Conservation (phyloP, 2,113 vertebrate species). For the Notarius quadriscutis region DNA sequence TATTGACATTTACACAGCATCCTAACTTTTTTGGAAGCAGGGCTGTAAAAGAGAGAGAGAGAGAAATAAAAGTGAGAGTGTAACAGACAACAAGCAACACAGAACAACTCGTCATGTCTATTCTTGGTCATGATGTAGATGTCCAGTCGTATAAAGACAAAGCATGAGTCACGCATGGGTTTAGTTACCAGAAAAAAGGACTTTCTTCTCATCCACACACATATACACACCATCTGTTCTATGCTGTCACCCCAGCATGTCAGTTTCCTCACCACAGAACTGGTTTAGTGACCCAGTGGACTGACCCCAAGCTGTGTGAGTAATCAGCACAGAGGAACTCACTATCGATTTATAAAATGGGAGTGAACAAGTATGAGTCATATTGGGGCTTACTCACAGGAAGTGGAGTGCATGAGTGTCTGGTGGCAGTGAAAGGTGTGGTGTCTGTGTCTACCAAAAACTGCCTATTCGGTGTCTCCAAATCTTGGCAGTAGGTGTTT, state of each 20-base stretch:
- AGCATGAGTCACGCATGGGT: slow-evolving; percentile 25
- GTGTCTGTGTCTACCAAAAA: slow-evolving; percentile 16
- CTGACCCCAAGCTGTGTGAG: slow-evolving; percentile 23
- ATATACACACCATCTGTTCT: neutral
- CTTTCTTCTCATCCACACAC: neutral
- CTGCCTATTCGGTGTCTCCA: neutral
- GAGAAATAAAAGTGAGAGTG: neutral
- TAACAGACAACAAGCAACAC: neutral
- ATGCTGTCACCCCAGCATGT: neutral
- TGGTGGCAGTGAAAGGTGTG: slow-evolving; percentile 31
- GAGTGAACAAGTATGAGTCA: slow-evolving; percentile 24
- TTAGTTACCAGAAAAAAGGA: slow-evolving; percentile 6
- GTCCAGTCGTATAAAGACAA: neutral
- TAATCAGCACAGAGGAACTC: neutral
- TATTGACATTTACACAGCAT: no score
- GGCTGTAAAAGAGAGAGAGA: neutral
- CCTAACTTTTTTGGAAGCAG: neutral
- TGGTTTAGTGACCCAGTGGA: slow-evolving; percentile 20
- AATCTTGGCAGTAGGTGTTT: neutral
- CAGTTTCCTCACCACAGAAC: slow-evolving; percentile 14
- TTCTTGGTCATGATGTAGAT: neutral
- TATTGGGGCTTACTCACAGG: slow-evolving; percentile 29
- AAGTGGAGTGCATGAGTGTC: slow-evolving; percentile 15
- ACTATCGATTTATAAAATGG: slow-evolving; percentile 21
- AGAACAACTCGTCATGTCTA: neutral